These are phyloP conservation scores for Chrysaora quinquecirrha DNA, from an alignment of 30 jellyfish, hydroid and myxozoan species.

Conservation along the genomic window DNA sequence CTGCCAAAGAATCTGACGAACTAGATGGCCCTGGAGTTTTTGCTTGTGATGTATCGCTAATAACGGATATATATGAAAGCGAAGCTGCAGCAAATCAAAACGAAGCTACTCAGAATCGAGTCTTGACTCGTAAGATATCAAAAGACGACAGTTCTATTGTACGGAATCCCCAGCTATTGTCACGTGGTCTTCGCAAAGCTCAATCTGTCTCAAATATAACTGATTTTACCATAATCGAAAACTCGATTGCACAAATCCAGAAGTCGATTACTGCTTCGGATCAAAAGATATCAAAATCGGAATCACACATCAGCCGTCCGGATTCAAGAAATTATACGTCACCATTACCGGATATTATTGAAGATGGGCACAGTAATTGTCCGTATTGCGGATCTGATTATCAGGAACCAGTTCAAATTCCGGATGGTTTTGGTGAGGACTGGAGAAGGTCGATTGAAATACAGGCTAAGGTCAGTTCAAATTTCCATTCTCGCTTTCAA, in stretches of 20 bases:
- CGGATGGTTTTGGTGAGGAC: constrained; percentile 61
- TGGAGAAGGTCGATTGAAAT: constrained; percentile 70
- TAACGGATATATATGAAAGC: neutral
- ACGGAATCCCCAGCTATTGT: neutral
- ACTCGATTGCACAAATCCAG: constrained; percentile 7
- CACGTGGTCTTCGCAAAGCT: neutral
- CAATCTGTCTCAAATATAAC: constrained; percentile 33
- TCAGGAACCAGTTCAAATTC: constrained; percentile 32
- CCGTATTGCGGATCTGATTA: constrained; percentile 61
- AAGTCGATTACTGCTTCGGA: constrained; percentile 30
- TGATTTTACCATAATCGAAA: constrained; percentile 4
- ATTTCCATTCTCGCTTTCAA: too few species aligned
- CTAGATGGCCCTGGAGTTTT: neutral
- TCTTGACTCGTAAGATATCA: neutral
- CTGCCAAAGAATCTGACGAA: neutral
- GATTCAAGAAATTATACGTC: constrained; percentile 7
- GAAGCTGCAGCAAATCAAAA: neutral
- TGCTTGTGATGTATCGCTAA: neutral
- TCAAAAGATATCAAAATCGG: constrained; percentile 47
- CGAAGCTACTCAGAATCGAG: too few species aligned
- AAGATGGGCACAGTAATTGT: constrained; percentile 45
- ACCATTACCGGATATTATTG: constrained; percentile 29
- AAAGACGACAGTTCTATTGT: neutral
- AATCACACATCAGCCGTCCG: constrained; percentile 24
- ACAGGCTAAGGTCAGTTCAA: constrained; percentile 92